These are phyloP conservation scores for Eristalis arbustorum DNA, from an alignment of 2,888 invertebrate genomes.

Conservation along the genomic window DNA sequence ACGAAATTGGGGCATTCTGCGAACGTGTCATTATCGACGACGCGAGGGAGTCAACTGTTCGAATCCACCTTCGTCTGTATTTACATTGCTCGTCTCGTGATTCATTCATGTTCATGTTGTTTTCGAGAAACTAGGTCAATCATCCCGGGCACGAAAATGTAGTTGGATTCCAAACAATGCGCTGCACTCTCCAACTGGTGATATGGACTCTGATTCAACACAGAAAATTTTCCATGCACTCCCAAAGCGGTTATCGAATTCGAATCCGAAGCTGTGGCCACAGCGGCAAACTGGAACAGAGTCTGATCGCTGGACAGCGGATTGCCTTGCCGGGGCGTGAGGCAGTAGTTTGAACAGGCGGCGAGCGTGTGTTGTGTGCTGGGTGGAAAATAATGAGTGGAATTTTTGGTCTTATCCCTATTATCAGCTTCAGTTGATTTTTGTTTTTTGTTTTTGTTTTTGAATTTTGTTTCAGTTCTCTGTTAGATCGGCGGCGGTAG, in stretches of 20 bases:
- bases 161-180: background rate
- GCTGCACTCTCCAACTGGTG: background rate
- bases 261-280: conserved; percentile 13
- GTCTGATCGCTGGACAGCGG: background rate
- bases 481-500: background rate
- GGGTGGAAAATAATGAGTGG: background rate
- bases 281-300: conserved; percentile 38
- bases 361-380: background rate
- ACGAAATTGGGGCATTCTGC: background rate
- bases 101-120: background rate
- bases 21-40: background rate
- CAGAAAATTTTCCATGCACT: conserved; percentile 56
- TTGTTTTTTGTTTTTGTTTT: too few relatives aligned
- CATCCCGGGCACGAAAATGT: background rate
- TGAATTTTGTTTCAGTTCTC: background rate
- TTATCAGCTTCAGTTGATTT: background rate
- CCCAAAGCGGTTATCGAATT: conserved; percentile 24
- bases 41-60: background rate
- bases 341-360: background rate
- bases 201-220: conserved; percentile 37
- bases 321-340: background rate
- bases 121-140: background rate
- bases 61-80: background rate
- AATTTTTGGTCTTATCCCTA: background rate
- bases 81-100: background rate